A percentile compares a stretch with the other conserved stretches of the same genome.
phyloP scores from a whole-genome alignment of 2,888 invertebrate species.

The Hylaea fasciaria region DNA sequence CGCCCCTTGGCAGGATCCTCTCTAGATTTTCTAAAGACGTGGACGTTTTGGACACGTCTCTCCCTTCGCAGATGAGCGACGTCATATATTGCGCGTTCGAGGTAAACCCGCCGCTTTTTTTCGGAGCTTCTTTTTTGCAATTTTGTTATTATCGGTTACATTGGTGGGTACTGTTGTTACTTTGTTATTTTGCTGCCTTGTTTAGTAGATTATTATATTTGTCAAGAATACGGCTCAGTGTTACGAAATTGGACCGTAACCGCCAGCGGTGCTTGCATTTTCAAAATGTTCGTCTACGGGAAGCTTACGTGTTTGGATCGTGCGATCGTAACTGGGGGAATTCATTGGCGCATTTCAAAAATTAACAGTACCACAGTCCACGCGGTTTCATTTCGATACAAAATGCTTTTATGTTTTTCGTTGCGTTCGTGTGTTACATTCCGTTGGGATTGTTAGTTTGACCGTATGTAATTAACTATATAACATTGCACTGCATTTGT shows the following conservation, averaged over 20 bases:
- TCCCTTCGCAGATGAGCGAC: slow-evolving; percentile 88
- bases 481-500: slow-evolving; percentile 45
- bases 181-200: slow-evolving; percentile 21
- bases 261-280: slow-evolving; percentile 3
- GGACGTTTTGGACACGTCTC: slow-evolving; percentile 88
- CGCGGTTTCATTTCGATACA: background rate
- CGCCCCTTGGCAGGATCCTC: slow-evolving; percentile 90
- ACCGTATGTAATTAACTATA: background rate
- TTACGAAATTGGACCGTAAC: slow-evolving; percentile 1
- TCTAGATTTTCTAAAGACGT: slow-evolving; percentile 91
- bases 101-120: slow-evolving; percentile 81
- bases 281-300: slow-evolving; percentile 7
- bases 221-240: slow-evolving; percentile 1
- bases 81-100: slow-evolving; percentile 89
- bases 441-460: background rate
- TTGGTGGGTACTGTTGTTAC: slow-evolving; percentile 33
- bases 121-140: slow-evolving; percentile 2
- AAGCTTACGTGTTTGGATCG: background rate
- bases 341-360: background rate
- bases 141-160: slow-evolving; percentile 32
- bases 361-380: slow-evolving; percentile 8
- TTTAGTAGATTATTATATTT: slow-evolving; percentile 31
- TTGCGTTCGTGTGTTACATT: slow-evolving; percentile 17
- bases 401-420: slow-evolving; percentile 12
- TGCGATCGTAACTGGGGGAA: background rate